Percentiles rank a stretch among this genome's conserved stretches.
These are phyloP conservation scores for Phenganax stokvisi DNA, from an alignment of 92 coral and sea anemone species.

Conservation along the genomic window DNA sequence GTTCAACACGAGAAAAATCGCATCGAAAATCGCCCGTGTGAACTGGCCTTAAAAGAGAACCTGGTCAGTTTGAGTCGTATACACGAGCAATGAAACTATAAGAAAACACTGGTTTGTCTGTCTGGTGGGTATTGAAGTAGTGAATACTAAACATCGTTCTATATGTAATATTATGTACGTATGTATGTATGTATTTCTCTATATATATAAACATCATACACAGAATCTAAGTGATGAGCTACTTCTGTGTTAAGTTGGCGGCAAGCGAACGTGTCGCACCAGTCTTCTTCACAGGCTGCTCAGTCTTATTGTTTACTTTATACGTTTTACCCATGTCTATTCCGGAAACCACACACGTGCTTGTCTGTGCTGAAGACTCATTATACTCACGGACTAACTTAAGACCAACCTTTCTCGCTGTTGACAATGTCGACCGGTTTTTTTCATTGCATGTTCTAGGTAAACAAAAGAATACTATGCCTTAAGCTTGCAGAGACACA, in stretches of 20 bases:
- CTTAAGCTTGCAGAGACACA: no score
- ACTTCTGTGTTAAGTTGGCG: constrained; percentile 25
- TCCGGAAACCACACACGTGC: constrained; percentile 10
- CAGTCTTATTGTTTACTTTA: constrained; percentile 7
- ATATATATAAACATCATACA: no score
- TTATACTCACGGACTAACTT: constrained; percentile 12
- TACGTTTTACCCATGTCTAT: constrained; percentile 27
- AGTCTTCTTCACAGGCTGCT: constrained; percentile 13
- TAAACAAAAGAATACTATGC: constrained; percentile 4
- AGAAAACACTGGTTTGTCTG: no score
- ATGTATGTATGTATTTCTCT: no score
- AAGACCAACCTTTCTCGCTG: constrained; percentile 3
- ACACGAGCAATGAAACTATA: no score
- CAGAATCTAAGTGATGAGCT: neutral
- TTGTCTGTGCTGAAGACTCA: neutral
- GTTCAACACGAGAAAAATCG: no score
- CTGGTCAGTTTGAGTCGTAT: no score
- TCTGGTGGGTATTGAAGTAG: no score
- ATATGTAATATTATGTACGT: no score
- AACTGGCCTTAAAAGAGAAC: no score
- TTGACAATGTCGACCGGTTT: constrained; percentile 10
- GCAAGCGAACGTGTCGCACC: constrained; percentile 34
- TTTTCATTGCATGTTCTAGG: constrained; percentile 14
- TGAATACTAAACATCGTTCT: no score
- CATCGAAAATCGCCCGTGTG: no score